phyloP scores from a whole-genome alignment of 2,888 invertebrate genomes.

The Melolontha melolontha region DNA sequence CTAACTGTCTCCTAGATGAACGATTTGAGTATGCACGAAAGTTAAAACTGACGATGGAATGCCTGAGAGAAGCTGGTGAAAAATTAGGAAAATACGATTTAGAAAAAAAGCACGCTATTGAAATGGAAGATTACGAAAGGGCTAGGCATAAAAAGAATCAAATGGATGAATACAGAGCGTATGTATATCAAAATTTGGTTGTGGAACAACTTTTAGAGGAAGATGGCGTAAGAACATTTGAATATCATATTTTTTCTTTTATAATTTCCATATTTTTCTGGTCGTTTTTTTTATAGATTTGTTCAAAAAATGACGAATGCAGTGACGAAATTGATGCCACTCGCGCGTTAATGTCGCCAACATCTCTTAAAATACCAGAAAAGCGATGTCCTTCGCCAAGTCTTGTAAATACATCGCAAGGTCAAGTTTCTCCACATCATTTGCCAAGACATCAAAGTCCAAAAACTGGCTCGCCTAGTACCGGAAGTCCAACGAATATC shows the following conservation, averaged over 20 bases:
- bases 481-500: slow-evolving; percentile 68
- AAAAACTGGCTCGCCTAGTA: slow-evolving; percentile 63
- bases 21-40: slow-evolving; percentile 94
- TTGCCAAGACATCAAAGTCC: slow-evolving; percentile 65
- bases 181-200: slow-evolving; percentile 80
- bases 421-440: slow-evolving; percentile 68
- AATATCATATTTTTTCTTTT: neutral
- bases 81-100: slow-evolving; percentile 90
- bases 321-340: slow-evolving; percentile 66
- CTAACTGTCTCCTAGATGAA: slow-evolving; percentile 74
- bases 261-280: neutral
- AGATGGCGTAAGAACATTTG: slow-evolving; percentile 72
- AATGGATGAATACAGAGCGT: slow-evolving; percentile 85
- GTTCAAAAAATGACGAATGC: slow-evolving; percentile 73
- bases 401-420: slow-evolving; percentile 44
- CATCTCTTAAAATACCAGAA: slow-evolving; percentile 60
- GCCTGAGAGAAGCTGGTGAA: slow-evolving; percentile 87
- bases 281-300: slow-evolving; percentile 63
- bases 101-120: slow-evolving; percentile 92
- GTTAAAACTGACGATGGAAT: slow-evolving; percentile 86
- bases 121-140: slow-evolving; percentile 91
- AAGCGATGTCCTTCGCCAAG: slow-evolving; percentile 66
- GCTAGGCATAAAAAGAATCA: slow-evolving; percentile 90
- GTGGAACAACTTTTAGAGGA: slow-evolving; percentile 84
- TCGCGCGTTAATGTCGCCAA: slow-evolving; percentile 62